These are phyloP conservation scores for Trileptium ribeirensis DNA, from an alignment of 2,888 invertebrate genomes.

Conservation along the genomic window DNA sequence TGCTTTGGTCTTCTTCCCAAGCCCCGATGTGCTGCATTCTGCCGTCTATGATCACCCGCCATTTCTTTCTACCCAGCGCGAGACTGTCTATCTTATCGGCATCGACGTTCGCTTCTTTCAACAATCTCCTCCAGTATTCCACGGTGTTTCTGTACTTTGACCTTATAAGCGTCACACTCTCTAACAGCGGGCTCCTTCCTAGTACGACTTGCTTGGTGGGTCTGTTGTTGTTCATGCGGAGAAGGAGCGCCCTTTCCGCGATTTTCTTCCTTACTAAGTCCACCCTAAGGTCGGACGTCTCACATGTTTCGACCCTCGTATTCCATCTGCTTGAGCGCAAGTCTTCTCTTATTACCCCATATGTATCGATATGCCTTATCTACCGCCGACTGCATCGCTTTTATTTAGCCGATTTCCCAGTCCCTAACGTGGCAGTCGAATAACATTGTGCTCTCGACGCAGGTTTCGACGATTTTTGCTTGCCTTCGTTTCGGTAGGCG, in stretches of 20 bases:
- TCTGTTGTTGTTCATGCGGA: not conserved
- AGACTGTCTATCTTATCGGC: not conserved
- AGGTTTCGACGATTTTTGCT: not conserved
- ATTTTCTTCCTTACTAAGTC: not conserved
- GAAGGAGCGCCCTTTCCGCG: not conserved
- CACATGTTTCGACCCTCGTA: not conserved
- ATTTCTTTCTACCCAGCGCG: not conserved
- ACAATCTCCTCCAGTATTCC: not conserved
- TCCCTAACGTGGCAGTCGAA: not conserved
- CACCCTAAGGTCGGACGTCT: not conserved
- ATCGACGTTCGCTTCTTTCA: not conserved
- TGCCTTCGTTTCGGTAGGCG: not conserved
- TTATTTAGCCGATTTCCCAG: not conserved
- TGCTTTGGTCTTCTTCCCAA: too few species aligned
- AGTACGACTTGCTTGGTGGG: not conserved
- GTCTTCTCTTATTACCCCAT: not conserved
- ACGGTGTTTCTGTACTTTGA: not conserved
- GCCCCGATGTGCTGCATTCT: not conserved
- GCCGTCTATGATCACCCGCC: not conserved
- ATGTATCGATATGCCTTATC: slow-evolving; percentile 6
- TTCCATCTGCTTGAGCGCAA: not conserved
- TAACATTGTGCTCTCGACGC: not conserved
- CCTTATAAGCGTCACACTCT: not conserved
- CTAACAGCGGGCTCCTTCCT: not conserved
- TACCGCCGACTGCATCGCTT: not conserved